Base-by-base conservation (phyloP, 2,797 vertebrate genomes). In the Cyclopterus lumpus region DNA sequence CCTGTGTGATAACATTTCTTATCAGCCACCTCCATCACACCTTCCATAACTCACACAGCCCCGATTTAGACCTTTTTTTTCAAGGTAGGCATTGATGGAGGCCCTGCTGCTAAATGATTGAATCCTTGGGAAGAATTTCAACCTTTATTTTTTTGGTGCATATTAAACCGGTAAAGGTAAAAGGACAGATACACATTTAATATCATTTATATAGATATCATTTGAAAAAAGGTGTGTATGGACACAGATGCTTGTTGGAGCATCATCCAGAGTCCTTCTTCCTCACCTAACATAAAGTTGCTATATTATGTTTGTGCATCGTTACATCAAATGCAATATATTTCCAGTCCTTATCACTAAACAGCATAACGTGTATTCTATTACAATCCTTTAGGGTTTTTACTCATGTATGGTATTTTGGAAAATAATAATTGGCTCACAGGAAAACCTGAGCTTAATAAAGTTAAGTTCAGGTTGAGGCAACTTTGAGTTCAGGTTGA, bases 1-100 rank as follows among this genome's bases (percentile, higher is more conserved):
- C 75, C 71, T 9, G 64, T 71, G 87, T 84, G 84, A 91, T 87
- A 89, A 88, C 84, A 74, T 86, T 86, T 74, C 79, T 83, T 87
- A 86, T 89, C 84, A 9, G 69, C 70, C 79, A 90, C 84, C 85
- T 88, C 70, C 70, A 83, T 81, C 83, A 63, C 63, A 63, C 53
- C 72, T 66, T 67, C 67, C 58, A 73, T 81, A 84, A 87, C 69
- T 83, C 73, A 69, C 72, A 82, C 10, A 30, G 26, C 15, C 44
- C 44, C 54, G 79, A 80, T 88, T 73, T 66, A 79, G 48, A 82
- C 46, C 40, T 30, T 62, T 46, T 53, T 40, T 76, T 59, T 80
- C 66, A 65, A 42, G 61, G 49, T 64, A 30, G 38, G 36, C 48
- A 53, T 69, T 81, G 82, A 76, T 73, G 51, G 30, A 81, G 67